These are phyloP conservation scores for Trichogramma evanescens DNA, from an alignment of 2,888 invertebrate genomes.

Conservation along the genomic window DNA sequence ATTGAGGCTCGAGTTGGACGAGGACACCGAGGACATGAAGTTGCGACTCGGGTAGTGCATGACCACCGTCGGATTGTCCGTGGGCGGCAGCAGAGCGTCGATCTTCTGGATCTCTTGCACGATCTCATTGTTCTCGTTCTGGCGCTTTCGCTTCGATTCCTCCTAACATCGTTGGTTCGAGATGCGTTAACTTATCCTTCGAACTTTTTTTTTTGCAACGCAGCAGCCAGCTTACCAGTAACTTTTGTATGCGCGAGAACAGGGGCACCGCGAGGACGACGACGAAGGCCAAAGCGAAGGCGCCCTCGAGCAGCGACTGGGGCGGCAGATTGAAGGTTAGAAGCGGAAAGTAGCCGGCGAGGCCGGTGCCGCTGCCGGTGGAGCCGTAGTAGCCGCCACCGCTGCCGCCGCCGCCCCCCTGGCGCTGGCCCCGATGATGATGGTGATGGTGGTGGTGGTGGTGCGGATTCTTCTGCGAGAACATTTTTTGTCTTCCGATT, in stretches of 20 bases:
- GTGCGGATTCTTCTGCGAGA: constrained; percentile 19
- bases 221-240: constrained; percentile 30
- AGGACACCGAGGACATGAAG: background rate
- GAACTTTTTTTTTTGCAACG: background rate
- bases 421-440: constrained; percentile 11
- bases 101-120: background rate
- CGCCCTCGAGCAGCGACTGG: constrained; percentile 34
- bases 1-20: background rate
- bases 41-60: background rate
- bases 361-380: constrained; percentile 27
- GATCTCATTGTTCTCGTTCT: background rate
- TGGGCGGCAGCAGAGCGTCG: background rate
- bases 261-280: constrained; percentile 36
- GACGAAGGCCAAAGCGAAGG: constrained; percentile 33
- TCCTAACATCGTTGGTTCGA: background rate
- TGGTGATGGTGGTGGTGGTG: background rate
- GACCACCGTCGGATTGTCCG: background rate
- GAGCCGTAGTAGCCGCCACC: too few species aligned
- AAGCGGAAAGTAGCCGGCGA: constrained; percentile 25
- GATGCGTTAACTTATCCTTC: background rate
- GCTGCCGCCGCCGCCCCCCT: constrained; percentile 7
- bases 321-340: constrained; percentile 38
- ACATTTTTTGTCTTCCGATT: background rate
- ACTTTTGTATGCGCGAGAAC: constrained; percentile 30
- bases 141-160: background rate